Evolutionary conservation across 2,797 vertebrate species (phyloP).

Genomic region (Scleropages formosus): DNA sequence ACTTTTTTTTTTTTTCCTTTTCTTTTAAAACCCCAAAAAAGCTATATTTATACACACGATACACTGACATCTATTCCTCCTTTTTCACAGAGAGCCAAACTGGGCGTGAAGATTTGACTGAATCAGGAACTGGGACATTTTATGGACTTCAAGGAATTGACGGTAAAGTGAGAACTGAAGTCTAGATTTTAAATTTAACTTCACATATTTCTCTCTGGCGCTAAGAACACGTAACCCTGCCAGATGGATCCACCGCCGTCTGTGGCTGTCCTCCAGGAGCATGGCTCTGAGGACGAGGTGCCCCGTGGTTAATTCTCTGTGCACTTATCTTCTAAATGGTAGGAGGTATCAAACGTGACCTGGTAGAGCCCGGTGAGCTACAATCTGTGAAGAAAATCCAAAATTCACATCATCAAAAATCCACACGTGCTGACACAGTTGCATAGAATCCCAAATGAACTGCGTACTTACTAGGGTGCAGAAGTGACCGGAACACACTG

Average conservation of each 20-base stretch:
- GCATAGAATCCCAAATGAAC: too few species aligned
- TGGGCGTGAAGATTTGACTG: slow-evolving; percentile 90
- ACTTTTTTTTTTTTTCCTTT: slow-evolving; percentile 15
- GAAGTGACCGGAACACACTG: neutral
- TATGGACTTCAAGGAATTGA: slow-evolving; percentile 34
- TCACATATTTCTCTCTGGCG: slow-evolving; percentile 19
- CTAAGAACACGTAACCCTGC: slow-evolving; percentile 25
- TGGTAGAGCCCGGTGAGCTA: neutral
- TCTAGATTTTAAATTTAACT: slow-evolving; percentile 11
- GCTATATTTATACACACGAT: too few species aligned
- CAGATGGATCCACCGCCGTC: slow-evolving; percentile 8
- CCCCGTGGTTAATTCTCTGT: too few species aligned
- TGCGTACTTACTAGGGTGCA: too few species aligned
- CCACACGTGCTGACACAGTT: too few species aligned
- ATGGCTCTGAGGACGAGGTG: too few species aligned
- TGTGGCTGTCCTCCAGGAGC: neutral
- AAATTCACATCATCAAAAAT: neutral
- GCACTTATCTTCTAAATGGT: too few species aligned
- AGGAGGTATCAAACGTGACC: neutral
- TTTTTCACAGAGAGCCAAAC: slow-evolving; percentile 87
- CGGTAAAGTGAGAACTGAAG: slow-evolving; percentile 27
- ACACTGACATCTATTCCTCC: too few species aligned
- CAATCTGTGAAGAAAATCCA: neutral
- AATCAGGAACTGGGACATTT: neutral
- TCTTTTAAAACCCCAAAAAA: too few species aligned